Evolutionary conservation across 2,797 vertebrate genomes (phyloP).

Genomic region (Nasua narica): DNA sequence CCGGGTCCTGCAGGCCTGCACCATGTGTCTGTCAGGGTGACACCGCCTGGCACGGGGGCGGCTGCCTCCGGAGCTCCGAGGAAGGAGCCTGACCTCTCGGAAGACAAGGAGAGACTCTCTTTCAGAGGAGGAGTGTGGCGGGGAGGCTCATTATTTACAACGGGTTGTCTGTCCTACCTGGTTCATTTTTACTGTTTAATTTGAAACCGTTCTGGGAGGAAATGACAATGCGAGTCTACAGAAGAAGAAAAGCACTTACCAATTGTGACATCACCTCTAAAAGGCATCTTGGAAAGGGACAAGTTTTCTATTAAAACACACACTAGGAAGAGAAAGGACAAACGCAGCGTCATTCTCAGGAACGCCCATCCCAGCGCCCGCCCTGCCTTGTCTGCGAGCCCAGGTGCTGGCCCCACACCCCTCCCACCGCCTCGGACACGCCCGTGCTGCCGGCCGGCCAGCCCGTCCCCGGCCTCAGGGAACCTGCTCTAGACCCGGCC

Average conservation of each 20-base stretch:
- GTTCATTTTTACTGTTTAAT: neutral
- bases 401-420: neutral
- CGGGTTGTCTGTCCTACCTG: neutral
- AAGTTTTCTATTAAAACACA: constrained; percentile 93
- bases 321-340: constrained; percentile 83
- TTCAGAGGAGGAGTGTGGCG: neutral
- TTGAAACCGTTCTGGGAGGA: neutral
- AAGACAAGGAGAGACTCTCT: too few relatives aligned
- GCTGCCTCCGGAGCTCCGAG: too few relatives aligned
- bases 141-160: neutral
- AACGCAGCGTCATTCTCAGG: neutral
- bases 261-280: constrained; percentile 88
- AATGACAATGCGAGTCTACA: neutral
- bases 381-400: too few relatives aligned
- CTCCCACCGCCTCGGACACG: accelerated
- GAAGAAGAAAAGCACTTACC: constrained; percentile 82
- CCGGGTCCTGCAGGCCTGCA: neutral
- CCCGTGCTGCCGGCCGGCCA: accelerated
- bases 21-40: neutral
- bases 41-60: too few relatives aligned
- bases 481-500: neutral
- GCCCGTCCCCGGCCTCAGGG: neutral
- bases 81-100: neutral
- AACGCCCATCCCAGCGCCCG: neutral
- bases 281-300: constrained; percentile 92